Conservation (phyloP, 2,113 vertebrate genomes). For the Anguilla japonica region DNA sequence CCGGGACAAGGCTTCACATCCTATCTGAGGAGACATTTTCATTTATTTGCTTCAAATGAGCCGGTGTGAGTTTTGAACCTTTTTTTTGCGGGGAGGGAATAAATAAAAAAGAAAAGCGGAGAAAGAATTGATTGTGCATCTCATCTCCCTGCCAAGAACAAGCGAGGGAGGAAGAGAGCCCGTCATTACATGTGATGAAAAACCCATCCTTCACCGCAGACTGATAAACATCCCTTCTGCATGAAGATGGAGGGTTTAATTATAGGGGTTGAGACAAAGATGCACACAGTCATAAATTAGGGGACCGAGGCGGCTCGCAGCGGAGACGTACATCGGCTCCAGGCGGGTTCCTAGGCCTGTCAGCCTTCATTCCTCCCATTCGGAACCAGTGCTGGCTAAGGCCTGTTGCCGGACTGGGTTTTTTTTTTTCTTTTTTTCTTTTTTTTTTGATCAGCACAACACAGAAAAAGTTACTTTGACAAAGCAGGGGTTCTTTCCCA, state of each 20-base stretch:
- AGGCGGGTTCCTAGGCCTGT: background rate
- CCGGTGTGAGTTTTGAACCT: background rate
- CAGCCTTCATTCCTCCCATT: background rate
- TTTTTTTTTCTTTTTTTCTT: too few relatives aligned
- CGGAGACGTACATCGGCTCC: background rate
- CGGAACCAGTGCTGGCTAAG: background rate
- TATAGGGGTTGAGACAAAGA: conserved; percentile 17
- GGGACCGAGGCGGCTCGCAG: background rate
- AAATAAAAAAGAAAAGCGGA: conserved; percentile 17
- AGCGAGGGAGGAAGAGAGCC: conserved; percentile 2
- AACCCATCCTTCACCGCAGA: background rate
- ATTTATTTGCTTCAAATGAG: background rate
- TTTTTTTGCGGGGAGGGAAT: background rate
- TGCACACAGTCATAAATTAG: background rate
- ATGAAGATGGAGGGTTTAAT: conserved; percentile 32
- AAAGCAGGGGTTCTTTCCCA: background rate
- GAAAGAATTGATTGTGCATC: conserved; percentile 24
- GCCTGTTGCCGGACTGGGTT: too few relatives aligned
- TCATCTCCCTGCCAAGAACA: background rate
- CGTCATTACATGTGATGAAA: conserved; percentile 28
- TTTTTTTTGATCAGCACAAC: background rate
- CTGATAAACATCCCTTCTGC: conserved; percentile 6
- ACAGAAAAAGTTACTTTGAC: background rate
- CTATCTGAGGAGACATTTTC: background rate
- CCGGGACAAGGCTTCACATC: background rate